Evolutionary conservation across 1,140 invertebrate species (phyloP), one percentile per base, ranked within the genome.

Genomic region (Penaeus chinensis): DNA sequence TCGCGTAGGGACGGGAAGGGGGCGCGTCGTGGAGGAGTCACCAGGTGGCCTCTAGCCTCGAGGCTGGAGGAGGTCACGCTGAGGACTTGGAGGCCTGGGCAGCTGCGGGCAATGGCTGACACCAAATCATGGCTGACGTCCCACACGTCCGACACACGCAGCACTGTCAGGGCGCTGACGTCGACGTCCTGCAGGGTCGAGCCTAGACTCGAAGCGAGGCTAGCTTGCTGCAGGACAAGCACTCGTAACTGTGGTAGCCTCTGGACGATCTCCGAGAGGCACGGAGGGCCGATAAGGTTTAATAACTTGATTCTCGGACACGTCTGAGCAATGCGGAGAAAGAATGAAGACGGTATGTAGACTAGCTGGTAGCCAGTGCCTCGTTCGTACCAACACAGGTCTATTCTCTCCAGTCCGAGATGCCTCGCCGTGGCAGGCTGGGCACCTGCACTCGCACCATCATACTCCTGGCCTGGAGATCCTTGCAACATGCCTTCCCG

Each of bases 71-170:
- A 76, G 60, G 54, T 78, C 18, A 87, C 47, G 78, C 81, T 87
- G 20, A 87, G 61, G 7, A 87, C 60, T 19, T 83, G 60, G 22
- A 87, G 81, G 62, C 65, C 76, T 8, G 81, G 60, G 42, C 86
- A 87, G 10, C 69, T 32, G 62, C 81, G 54, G 3, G 86, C 86
- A 8, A 87, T 4, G 27, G 80, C 69, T 20, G 86, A 87, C 13
- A 87, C 54, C 13, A 87, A 13, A 42, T 87, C 86, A 65, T 87
- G 81, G 18, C 69, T 87, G 27, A 87, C 71, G 62, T 87, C 86
- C 80, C 86, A 87, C 61, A 87, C 86, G 62, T 87, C 86, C 22
- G 79, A 65, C 22, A 83, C 60, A 32, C 86, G 86, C 32, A 87
- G 32, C 22, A 82, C 86, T 3, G 86, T 82, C 37, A 87, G 42